Evolutionary conservation across 1,140 invertebrate genomes (phyloP), one percentile per base, ranked within the genome.

Genomic region (Yoshiicerus persimilis): DNA sequence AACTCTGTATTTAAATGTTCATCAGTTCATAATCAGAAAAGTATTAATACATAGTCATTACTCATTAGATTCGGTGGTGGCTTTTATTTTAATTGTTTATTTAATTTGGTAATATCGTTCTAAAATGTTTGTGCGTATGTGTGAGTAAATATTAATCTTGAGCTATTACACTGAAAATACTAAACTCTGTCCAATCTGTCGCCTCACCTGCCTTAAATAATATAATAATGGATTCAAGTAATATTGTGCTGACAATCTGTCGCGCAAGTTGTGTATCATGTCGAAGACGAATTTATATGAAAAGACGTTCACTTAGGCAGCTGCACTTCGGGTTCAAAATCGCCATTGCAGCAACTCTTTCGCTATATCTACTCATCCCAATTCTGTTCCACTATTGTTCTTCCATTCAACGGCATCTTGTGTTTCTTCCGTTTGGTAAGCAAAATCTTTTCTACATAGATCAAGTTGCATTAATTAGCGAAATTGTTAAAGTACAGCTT

Each of bases 391-490:
- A 89, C 62, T 87, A 88, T 32, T 87, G 85, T 83, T 32, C 86
- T 10, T 77, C 87, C 11, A 70, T 91, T 32, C 90, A 91, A 86
- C 38, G 89, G 16, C 90, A 91, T 80, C 84, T 91, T n/a, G 89
- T 91, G 62, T 91, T 91, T 47, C 75, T 91, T 20, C 90, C 90
- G 11, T 91, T 87, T 77, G 88, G 90, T 91, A 87, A 89, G 47
- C n/a, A 64, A 4, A 10, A 32, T 64, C 30, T 27, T 10, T n/a
- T 3, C 2, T 36, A 30, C 11, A 4, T 27, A 84, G 2, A 23
- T 30, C 16, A 32, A 9, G 25, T 20, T 27, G 10, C 4, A 84
- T 41, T 84, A 25, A 84, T 20, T 30, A 9, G n/a, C 32, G 20
- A 9, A 66, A 6, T 5, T 23, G n/a, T 66, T 66, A 66, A 66